A percentile compares a stretch with the other conserved stretches of the same genome.
phyloP scores from a whole-genome alignment of 2,888 invertebrate genomes.

The Deroplatys truncata region DNA sequence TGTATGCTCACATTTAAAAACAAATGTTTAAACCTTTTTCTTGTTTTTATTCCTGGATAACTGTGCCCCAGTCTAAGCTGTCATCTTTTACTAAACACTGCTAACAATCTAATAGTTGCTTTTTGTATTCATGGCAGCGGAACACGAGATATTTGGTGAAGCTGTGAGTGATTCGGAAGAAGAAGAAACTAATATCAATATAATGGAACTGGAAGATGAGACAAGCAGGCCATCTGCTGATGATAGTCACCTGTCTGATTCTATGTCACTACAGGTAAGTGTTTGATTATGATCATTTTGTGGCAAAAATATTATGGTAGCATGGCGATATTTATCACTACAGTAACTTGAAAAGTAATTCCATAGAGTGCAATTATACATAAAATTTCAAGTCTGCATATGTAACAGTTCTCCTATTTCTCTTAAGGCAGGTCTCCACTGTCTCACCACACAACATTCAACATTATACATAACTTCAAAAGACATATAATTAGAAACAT shows the following conservation, averaged over 20 bases:
- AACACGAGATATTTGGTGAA: conserved; percentile 88
- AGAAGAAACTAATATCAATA: conserved; percentile 65
- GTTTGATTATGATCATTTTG: background rate
- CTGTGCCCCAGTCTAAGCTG: no score
- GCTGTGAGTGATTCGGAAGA: conserved; percentile 87
- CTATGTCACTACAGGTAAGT: conserved; percentile 47
- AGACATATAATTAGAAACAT: no score
- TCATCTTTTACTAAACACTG: no score
- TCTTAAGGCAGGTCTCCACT: no score
- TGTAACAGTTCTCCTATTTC: no score
- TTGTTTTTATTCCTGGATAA: no score
- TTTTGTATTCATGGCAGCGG: conserved; percentile 47
- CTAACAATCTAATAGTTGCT: background rate
- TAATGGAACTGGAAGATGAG: conserved; percentile 66
- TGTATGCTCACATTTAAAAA: no score
- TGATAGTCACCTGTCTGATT: conserved; percentile 67
- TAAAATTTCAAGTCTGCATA: background rate
- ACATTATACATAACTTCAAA: no score
- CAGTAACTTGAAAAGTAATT: no score
- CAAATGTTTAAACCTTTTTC: no score
- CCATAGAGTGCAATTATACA: background rate
- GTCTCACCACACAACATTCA: no score
- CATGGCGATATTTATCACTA: no score
- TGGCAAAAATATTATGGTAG: background rate
- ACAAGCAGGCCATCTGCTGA: conserved; percentile 68